A percentile compares a stretch with the other conserved stretches of the same genome.
These are phyloP conservation scores for Nymphalis urticae DNA, from an alignment of 2,888 invertebrate species.

Conservation along the genomic window DNA sequence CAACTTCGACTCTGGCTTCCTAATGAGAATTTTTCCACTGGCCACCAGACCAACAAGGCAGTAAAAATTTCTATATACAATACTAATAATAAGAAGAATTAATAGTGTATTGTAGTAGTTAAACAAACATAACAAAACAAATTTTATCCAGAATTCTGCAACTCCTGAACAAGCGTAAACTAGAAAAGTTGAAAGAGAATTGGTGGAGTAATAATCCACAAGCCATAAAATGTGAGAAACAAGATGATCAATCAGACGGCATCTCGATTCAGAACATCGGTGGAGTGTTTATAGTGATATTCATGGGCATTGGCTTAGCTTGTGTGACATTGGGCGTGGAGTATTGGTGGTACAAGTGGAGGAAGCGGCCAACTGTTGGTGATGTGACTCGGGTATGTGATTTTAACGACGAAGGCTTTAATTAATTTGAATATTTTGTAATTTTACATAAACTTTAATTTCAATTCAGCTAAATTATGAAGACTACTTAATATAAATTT, in stretches of 20 bases:
- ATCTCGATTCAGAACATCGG: conserved; percentile 99
- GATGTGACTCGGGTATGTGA: conserved; percentile 81
- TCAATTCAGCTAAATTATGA: too few relatives aligned
- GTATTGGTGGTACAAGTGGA: conserved; percentile 95
- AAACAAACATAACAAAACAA: too few relatives aligned
- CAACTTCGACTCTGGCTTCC: too few relatives aligned
- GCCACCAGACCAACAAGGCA: too few relatives aligned
- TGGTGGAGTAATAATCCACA: conserved; percentile 97
- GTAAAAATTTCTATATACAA: too few relatives aligned
- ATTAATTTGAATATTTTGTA: too few relatives aligned
- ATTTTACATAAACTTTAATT: too few relatives aligned
- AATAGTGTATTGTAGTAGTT: too few relatives aligned
- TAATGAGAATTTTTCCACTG: too few relatives aligned
- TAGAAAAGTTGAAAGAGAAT: conserved; percentile 96
- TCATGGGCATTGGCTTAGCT: conserved; percentile 96
- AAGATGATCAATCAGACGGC: conserved; percentile 96
- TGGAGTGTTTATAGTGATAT: conserved; percentile 98
- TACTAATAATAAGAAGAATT: too few relatives aligned
- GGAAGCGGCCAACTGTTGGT: conserved; percentile 83
- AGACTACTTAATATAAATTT: too few relatives aligned
- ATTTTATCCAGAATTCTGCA: conserved; percentile 88
- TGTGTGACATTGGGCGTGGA: conserved; percentile 95
- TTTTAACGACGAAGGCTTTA: neutral
- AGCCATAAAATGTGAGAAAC: conserved; percentile 89
- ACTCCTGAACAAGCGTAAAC: conserved; percentile 93